Conservation (phyloP, 23 tunicate genomes). For the Trididemnum miniatum region DNA sequence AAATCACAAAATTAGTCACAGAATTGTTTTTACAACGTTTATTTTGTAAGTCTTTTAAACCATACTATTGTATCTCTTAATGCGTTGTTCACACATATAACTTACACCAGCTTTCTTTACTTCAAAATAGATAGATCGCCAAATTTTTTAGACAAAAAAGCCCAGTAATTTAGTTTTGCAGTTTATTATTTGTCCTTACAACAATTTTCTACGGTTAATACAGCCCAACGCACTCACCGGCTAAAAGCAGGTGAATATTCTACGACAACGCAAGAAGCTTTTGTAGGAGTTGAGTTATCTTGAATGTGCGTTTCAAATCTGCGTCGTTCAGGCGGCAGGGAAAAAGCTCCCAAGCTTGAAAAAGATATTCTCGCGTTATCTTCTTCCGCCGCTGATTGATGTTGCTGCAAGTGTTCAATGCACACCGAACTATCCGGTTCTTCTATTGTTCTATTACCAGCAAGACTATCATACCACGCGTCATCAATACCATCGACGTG, state of each 20-base stretch:
- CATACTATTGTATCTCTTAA: no score
- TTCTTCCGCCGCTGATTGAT: not conserved
- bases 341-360: constrained; percentile 2
- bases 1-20: no score
- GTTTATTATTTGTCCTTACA: no score
- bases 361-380: not conserved
- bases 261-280: constrained; percentile 32
- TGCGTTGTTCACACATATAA: no score
- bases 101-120: no score
- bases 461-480: not conserved
- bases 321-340: constrained; percentile 35
- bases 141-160: no score
- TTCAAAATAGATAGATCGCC: no score
- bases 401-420: not conserved
- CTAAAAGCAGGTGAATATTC: constrained; percentile 57
- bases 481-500: not conserved
- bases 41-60: no score
- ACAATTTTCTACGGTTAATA: no score
- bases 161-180: no score
- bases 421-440: not conserved
- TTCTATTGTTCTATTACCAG: not conserved
- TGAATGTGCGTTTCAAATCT: constrained; percentile 16
- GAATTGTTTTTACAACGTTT: no score
- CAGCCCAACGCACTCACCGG: no score
- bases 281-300: constrained; percentile 18